Percentiles rank a stretch among this genome's conserved stretches.
Conservation (phyloP, 1,140 invertebrate genomes). For the Scaptomyza pallida region DNA sequence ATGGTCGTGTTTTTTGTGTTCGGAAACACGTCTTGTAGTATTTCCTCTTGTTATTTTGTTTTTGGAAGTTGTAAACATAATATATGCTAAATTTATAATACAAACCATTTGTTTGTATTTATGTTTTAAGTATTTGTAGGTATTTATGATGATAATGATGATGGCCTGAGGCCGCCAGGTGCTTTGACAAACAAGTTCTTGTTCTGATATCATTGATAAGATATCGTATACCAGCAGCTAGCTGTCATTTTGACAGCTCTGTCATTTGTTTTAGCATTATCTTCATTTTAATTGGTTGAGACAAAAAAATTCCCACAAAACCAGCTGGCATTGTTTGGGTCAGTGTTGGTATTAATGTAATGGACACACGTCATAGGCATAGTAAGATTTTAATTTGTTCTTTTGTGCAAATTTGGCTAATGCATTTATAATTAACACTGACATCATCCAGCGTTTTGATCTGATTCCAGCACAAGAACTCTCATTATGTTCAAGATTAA, state of each 20-base stretch:
- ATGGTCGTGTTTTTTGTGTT: neutral
- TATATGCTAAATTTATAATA: constrained; percentile 16
- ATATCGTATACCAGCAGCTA: constrained; percentile 38
- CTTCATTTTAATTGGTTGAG: constrained; percentile 62
- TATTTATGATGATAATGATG: constrained; percentile 6
- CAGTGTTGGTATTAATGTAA: constrained; percentile 1
- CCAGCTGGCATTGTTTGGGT: constrained; percentile 32
- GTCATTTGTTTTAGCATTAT: constrained; percentile 71
- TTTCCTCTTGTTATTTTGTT: constrained; percentile 17
- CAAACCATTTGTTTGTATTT: constrained; percentile 57
- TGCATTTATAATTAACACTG: constrained; percentile 71
- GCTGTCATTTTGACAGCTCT: constrained; percentile 55
- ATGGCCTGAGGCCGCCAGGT: constrained; percentile 21
- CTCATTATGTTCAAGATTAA: constrained; percentile 4
- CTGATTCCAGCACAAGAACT: constrained; percentile 16
- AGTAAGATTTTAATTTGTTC: constrained; percentile 50
- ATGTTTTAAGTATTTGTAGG: constrained; percentile 4
- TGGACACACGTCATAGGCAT: constrained; percentile 50
- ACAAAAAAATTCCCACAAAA: constrained; percentile 50
- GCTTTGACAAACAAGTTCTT: constrained; percentile 61
- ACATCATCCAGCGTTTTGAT: constrained; percentile 26
- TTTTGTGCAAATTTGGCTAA: constrained; percentile 55
- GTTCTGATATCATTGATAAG: constrained; percentile 70
- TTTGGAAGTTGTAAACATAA: constrained; percentile 7
- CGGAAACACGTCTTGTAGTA: constrained; percentile 8